phyloP scores from a whole-genome alignment of 2,888 invertebrate genomes.

The Sphinx pinastri region DNA sequence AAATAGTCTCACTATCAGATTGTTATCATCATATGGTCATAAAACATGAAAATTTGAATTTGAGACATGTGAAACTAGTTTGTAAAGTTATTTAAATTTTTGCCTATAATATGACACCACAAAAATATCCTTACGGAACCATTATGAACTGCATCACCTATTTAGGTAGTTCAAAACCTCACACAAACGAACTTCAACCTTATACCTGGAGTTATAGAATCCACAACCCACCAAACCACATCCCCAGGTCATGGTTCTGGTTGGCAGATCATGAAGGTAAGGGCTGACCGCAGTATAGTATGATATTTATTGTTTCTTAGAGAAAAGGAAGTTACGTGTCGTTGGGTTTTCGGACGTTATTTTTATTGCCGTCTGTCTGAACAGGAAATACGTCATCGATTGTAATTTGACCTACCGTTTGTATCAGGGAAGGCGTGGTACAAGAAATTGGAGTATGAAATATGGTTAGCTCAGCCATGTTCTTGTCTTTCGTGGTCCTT shows the following conservation, averaged over 20 bases:
- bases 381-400: conserved; percentile 34
- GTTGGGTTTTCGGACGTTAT: conserved; percentile 68
- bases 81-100: no score
- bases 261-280: conserved; percentile 43
- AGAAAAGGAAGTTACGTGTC: conserved; percentile 69
- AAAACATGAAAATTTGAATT: no score
- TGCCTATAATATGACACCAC: neutral
- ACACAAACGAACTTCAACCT: neutral
- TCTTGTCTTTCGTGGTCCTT: no score
- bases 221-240: neutral
- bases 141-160: neutral
- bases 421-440: neutral
- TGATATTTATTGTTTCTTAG: conserved; percentile 64
- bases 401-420: conserved; percentile 21
- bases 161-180: neutral
- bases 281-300: conserved; percentile 55
- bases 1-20: no score
- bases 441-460: neutral
- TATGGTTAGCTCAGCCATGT: no score
- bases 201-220: neutral
- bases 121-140: conserved; percentile 10
- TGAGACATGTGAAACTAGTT: no score
- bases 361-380: conserved; percentile 57
- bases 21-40: no score
- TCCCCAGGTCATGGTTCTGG: conserved; percentile 43